These are phyloP conservation scores for Riparia riparia DNA, from an alignment of 2,113 vertebrate species.

Conservation along the genomic window DNA sequence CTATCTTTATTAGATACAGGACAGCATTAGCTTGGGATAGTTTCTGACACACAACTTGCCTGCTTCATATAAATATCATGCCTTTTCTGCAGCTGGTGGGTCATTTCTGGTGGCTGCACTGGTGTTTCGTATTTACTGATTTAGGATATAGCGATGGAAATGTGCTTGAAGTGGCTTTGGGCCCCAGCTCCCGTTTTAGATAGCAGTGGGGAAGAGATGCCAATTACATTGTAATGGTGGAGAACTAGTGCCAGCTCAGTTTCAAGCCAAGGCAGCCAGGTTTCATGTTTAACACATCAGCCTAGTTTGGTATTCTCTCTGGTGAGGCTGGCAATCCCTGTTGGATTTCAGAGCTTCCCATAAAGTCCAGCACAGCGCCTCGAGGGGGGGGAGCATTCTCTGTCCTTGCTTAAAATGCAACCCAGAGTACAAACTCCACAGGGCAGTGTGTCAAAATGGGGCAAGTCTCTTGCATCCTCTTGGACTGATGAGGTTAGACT, in stretches of 20 bases:
- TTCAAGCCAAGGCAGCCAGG: not conserved
- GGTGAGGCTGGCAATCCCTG: not conserved
- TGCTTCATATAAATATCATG: not conserved
- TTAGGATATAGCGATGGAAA: not conserved
- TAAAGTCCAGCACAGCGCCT: not conserved
- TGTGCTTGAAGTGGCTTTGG: not conserved
- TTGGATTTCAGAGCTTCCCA: fast-evolving
- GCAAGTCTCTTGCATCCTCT: not conserved
- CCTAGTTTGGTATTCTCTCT: not conserved
- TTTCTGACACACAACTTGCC: fast-evolving
- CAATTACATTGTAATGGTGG: fast-evolving
- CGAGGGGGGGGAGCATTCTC: fast-evolving
- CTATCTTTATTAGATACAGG: not conserved
- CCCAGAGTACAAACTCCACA: not conserved
- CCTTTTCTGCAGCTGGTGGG: not conserved
- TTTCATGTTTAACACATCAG: not conserved
- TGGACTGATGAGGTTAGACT: not conserved
- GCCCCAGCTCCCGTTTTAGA: not conserved
- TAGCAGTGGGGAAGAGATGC: not conserved
- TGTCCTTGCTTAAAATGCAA: not conserved
- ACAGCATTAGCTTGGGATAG: not conserved
- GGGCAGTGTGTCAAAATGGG: not conserved
- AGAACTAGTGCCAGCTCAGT: not conserved
- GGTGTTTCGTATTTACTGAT: not conserved
- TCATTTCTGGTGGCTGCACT: not conserved